A percentile compares a stretch with the other conserved stretches of the same genome.
Evolutionary conservation across 2,888 invertebrate genomes (phyloP).

Genomic region (Calameuta filiformis): DNA sequence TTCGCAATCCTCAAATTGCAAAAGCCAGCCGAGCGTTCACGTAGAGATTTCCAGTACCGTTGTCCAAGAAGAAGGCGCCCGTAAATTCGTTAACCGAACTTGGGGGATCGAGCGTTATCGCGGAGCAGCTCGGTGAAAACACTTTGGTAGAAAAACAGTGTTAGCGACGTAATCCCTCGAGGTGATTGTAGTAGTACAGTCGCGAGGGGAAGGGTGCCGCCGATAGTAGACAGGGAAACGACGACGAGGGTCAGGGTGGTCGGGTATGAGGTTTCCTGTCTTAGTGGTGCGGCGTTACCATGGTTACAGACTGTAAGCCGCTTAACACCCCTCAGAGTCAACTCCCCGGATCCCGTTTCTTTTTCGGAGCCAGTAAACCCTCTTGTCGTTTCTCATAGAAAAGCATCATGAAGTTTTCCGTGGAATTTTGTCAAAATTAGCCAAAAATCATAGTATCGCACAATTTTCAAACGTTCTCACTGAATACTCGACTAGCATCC

Average conservation of each 20-base stretch:
- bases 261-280: slow-evolving; percentile 34
- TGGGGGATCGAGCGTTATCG: slow-evolving; percentile 24
- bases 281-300: slow-evolving; percentile 61
- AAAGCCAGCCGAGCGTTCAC: not conserved
- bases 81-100: not conserved
- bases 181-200: not conserved
- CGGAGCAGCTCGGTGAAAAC: slow-evolving; percentile 41
- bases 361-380: slow-evolving; percentile 13
- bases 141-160: slow-evolving; percentile 55
- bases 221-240: not conserved
- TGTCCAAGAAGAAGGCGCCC: not conserved
- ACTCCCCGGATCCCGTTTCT: slow-evolving; percentile 24
- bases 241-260: slow-evolving; percentile 12
- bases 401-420: not conserved
- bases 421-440: not conserved
- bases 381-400: not conserved
- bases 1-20: not conserved
- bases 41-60: not conserved
- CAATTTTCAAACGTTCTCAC: not conserved
- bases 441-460: not conserved
- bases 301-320: slow-evolving; percentile 64
- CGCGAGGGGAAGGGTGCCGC: not conserved
- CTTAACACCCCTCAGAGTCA: slow-evolving; percentile 56
- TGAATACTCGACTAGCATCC: slow-evolving; percentile 17
- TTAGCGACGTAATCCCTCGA: slow-evolving; percentile 53